Conservation (phyloP, 2,888 invertebrate genomes). For the Boloria euphrosyne region DNA sequence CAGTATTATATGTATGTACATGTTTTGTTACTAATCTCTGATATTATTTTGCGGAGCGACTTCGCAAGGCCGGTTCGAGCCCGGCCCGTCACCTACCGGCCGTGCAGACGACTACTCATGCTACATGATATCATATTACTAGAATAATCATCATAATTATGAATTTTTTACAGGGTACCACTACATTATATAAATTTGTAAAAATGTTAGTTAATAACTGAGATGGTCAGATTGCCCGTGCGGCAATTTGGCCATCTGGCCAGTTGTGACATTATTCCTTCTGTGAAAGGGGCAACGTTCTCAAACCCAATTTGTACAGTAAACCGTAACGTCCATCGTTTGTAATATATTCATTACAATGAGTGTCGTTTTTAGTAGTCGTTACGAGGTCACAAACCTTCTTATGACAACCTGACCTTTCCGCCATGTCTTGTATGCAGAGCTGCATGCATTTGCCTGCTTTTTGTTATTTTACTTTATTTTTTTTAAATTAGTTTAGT, state of each 20-base stretch:
- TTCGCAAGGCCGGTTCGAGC: slow-evolving; percentile 63
- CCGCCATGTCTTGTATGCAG: slow-evolving; percentile 85
- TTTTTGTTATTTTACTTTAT: slow-evolving; percentile 83
- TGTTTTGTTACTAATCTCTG: slow-evolving; percentile 82
- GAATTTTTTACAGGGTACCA: slow-evolving; percentile 81
- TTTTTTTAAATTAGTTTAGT: slow-evolving; percentile 82
- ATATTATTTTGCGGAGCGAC: slow-evolving; percentile 67
- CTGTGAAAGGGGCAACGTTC: slow-evolving; percentile 94
- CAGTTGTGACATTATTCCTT: slow-evolving; percentile 92
- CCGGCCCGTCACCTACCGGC: slow-evolving; percentile 52
- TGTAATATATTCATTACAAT: slow-evolving; percentile 83
- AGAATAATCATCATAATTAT: slow-evolving; percentile 75
- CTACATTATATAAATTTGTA: slow-evolving; percentile 66
- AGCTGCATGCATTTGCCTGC: slow-evolving; percentile 88
- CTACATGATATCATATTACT: slow-evolving; percentile 54
- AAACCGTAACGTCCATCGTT: slow-evolving; percentile 81
- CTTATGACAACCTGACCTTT: slow-evolving; percentile 87
- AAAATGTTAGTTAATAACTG: slow-evolving; percentile 66
- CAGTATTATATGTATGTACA: slow-evolving; percentile 79
- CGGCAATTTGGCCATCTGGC: slow-evolving; percentile 80
- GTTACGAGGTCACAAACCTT: slow-evolving; percentile 81
- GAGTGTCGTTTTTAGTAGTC: slow-evolving; percentile 87
- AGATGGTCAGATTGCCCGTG: slow-evolving; percentile 72
- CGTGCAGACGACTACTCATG: slow-evolving; percentile 78
- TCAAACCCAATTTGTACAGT: slow-evolving; percentile 80